Evolutionary conservation across 2,888 invertebrate genomes (phyloP).

Genomic region (Steromphala cineraria): DNA sequence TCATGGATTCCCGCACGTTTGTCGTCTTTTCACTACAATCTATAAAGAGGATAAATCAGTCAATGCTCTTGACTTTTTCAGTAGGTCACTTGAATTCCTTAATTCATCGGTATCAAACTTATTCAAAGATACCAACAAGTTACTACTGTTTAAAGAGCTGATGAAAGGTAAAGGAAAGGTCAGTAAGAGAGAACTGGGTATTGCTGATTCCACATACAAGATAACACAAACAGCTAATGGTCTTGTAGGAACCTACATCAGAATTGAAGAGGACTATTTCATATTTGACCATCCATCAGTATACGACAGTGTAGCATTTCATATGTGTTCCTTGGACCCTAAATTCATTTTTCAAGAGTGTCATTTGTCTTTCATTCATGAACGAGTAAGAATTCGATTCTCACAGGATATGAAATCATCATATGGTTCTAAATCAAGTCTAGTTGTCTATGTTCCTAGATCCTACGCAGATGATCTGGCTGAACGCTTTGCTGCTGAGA

Average conservation of each 20-base stretch:
- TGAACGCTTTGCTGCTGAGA: too few species aligned
- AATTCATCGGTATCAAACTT: neutral
- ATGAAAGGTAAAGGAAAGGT: neutral
- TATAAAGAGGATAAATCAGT: neutral
- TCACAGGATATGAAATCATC: too few species aligned
- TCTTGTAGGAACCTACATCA: neutral
- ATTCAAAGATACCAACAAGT: neutral
- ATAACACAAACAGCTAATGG: neutral
- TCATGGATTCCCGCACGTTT: neutral
- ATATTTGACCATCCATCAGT: neutral
- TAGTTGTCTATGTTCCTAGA: too few species aligned
- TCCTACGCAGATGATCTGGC: too few species aligned
- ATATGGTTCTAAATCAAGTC: too few species aligned
- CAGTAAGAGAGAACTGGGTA: neutral
- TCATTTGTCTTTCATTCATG: too few species aligned
- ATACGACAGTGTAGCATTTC: neutral
- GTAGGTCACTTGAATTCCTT: neutral
- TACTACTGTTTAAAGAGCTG: neutral
- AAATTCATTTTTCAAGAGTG: neutral
- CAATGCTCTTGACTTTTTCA: neutral
- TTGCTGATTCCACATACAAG: neutral
- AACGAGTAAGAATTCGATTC: too few species aligned
- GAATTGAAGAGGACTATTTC: neutral
- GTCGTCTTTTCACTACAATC: neutral
- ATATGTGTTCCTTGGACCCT: neutral